Percentiles rank a stretch among this genome's conserved stretches.
These are phyloP conservation scores for Zygothrica quintamaculata DNA, from an alignment of 2,888 invertebrate species.

Conservation along the genomic window DNA sequence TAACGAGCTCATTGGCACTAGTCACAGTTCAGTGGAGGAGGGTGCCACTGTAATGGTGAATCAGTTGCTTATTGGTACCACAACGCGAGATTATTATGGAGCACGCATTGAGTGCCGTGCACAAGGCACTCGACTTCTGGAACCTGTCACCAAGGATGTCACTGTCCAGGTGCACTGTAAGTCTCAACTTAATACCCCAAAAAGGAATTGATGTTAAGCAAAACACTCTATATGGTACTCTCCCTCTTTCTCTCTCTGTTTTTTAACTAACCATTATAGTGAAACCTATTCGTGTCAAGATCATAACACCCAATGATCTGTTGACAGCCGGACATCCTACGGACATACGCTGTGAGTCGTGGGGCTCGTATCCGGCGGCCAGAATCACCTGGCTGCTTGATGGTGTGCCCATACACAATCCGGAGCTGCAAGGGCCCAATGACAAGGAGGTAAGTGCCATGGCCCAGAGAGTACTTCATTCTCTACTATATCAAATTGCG, in stretches of 20 bases:
- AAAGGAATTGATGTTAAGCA: too few relatives aligned
- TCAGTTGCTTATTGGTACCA: slow-evolving; percentile 90
- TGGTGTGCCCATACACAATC: slow-evolving; percentile 87
- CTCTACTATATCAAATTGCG: slow-evolving; percentile 26
- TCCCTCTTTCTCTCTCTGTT: too few relatives aligned
- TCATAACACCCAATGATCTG: slow-evolving; percentile 89
- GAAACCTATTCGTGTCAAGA: slow-evolving; percentile 91
- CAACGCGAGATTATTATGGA: slow-evolving; percentile 90
- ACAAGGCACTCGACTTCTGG: slow-evolving; percentile 89
- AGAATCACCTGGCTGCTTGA: slow-evolving; percentile 93
- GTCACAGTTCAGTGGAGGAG: slow-evolving; percentile 88
- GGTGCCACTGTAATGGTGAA: slow-evolving; percentile 88
- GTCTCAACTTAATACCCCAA: too few relatives aligned
- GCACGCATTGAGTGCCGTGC: slow-evolving; percentile 91
- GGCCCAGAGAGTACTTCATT: too few relatives aligned
- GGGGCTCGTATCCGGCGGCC: slow-evolving; percentile 93
- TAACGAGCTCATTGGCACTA: slow-evolving; percentile 89
- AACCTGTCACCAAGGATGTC: slow-evolving; percentile 89
- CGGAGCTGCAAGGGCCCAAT: too few relatives aligned
- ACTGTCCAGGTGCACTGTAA: slow-evolving; percentile 90
- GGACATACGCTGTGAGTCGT: slow-evolving; percentile 91
- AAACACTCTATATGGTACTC: too few relatives aligned
- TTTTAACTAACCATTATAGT: slow-evolving; percentile 86
- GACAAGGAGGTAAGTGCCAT: slow-evolving; percentile 82
- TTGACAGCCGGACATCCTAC: slow-evolving; percentile 90